A percentile compares a stretch with the other conserved stretches of the same genome.
These are phyloP conservation scores for Rhagonycha lutea DNA, from an alignment of 2,888 invertebrate species.

Conservation along the genomic window DNA sequence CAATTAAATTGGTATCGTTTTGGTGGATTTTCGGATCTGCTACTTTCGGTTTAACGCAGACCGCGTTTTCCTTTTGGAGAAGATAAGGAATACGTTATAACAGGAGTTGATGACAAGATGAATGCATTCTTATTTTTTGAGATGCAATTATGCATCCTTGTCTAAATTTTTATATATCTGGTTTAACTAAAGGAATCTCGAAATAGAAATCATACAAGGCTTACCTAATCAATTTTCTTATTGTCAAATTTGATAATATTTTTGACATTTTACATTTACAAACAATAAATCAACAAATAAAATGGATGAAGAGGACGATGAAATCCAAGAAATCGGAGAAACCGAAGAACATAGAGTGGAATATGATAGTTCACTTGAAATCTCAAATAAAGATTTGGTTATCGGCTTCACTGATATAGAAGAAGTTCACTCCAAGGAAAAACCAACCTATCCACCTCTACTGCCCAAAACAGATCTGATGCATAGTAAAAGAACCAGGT, in stretches of 20 bases:
- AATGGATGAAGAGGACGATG: not conserved
- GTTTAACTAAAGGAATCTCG: not conserved
- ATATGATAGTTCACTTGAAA: not conserved
- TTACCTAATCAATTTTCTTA: not conserved
- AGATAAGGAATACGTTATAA: too few species aligned
- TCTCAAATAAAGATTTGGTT: not conserved
- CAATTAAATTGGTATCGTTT: too few species aligned
- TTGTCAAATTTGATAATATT: not conserved
- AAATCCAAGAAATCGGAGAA: not conserved
- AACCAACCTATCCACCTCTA: constrained; percentile 19
- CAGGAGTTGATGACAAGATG: too few species aligned
- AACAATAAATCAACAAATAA: not conserved
- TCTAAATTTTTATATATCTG: too few species aligned
- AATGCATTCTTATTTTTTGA: too few species aligned
- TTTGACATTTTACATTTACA: not conserved
- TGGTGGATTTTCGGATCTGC: too few species aligned
- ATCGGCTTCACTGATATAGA: not conserved
- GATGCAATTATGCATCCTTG: too few species aligned
- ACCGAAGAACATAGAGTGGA: not conserved
- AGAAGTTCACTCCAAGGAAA: not conserved
- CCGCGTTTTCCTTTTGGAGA: too few species aligned
- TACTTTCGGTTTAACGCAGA: too few species aligned
- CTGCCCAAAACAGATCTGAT: constrained; percentile 3
- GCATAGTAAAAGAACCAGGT: constrained; percentile 28
- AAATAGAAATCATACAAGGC: not conserved